A percentile compares a stretch with the other conserved stretches of the same genome.
These are phyloP conservation scores for Glyphotaelius pellucidus DNA, from an alignment of 2,888 invertebrate species.

Conservation along the genomic window DNA sequence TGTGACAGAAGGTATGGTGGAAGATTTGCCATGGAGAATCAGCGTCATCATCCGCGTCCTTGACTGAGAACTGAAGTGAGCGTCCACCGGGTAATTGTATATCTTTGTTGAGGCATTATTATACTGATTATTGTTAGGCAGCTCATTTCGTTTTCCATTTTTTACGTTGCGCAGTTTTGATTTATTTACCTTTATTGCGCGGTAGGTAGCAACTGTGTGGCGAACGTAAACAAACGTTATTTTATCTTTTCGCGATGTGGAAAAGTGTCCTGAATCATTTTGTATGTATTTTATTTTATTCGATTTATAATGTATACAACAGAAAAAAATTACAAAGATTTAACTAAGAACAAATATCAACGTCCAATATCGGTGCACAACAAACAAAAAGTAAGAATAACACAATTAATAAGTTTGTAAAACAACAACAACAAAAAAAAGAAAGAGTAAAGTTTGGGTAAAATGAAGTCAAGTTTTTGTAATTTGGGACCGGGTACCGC, in stretches of 20 bases:
- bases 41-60: constrained; percentile 33
- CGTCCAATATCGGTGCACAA: no score
- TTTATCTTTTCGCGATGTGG: background rate
- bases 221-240: background rate
- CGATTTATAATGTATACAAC: no score
- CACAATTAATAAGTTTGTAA: no score
- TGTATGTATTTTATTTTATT: no score
- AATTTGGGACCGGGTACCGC: no score
- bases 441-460: no score
- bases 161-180: background rate
- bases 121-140: constrained; percentile 7
- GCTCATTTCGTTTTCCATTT: constrained; percentile 21
- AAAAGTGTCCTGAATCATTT: background rate
- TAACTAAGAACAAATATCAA: no score
- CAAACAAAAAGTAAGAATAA: no score
- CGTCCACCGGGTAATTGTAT: constrained; percentile 1
- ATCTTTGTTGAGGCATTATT: constrained; percentile 36
- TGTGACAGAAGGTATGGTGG: constrained; percentile 11
- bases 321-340: no score
- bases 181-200: constrained; percentile 35
- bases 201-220: constrained; percentile 5
- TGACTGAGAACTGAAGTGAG: constrained; percentile 36
- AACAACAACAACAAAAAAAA: no score
- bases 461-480: no score
- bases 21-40: constrained; percentile 18